Evolutionary conservation across 2,888 invertebrate genomes (phyloP), one percentile per base, ranked within the genome.

Genomic region (Arge pagana): DNA sequence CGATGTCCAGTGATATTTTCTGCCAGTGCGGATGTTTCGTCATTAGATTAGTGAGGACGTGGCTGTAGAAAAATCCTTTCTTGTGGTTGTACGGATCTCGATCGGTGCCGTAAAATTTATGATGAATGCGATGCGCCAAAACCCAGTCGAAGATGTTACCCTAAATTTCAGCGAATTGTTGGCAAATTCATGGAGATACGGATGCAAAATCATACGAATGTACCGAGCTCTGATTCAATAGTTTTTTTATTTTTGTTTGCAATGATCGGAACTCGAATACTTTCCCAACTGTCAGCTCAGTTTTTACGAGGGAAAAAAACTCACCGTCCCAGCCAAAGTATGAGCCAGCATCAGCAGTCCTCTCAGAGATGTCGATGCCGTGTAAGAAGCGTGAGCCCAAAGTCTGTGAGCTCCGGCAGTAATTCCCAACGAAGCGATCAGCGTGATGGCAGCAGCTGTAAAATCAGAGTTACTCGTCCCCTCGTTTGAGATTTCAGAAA

Each of bases 361-460:
- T 62, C 86, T 83, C 0, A 96, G 76, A 1, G 85, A 82, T 3
- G 82, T 79, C 52, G 79, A 83, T 0, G 96, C 96, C 65, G 85
- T 85, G 74, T 92, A 98, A 0, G 90, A 82, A 41, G 82, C 79
- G 75, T 98, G 98, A 0, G 96, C 87, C 96, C 96, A 98, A 26
- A 96, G 79, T 58, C 97, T 82, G 74, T 98, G 98, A 0, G 93
- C 90, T 0, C 97, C 97, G 1, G 91, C 89, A 0, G 96, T 95
- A 19, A 91, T 85, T 2, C 96, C 95, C 59, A 96, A 70, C 4
- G 84, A 82, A 3, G 86, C 86, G 16, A 88, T 66, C 2, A 83
- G 70, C 48, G 85, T 83, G 50, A 91, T 72, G 1, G 83, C 53
- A 0, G 84, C 26, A 56, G 86, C 93, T 93, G 76, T 37, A 81